Evolutionary conservation across 2,888 invertebrate genomes (phyloP).

Genomic region (Aelia acuminata): DNA sequence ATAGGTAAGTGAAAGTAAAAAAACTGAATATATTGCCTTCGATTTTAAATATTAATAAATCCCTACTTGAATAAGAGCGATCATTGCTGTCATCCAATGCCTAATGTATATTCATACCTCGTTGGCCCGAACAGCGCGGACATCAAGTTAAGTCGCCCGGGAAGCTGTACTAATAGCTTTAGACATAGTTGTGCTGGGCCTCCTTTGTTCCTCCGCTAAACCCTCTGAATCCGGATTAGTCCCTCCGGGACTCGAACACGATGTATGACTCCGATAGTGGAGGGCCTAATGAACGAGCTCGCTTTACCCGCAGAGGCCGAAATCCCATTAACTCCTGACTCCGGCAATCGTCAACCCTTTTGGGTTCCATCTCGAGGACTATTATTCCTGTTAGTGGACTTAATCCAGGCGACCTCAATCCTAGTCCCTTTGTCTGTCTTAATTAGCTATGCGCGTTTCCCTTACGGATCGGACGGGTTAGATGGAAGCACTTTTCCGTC

Average conservation of each 20-base stretch:
- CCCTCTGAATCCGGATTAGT: not conserved
- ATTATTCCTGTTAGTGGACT: constrained; percentile 20
- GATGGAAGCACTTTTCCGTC: not conserved
- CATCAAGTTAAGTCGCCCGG: not conserved
- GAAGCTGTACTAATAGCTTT: not conserved
- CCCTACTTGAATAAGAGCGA: too few species aligned
- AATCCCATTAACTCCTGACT: constrained; percentile 26
- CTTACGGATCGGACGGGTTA: not conserved
- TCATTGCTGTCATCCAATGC: too few species aligned
- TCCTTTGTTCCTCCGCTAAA: not conserved
- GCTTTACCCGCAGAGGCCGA: not conserved
- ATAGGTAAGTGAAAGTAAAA: too few species aligned
- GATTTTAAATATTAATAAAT: too few species aligned
- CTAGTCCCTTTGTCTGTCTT: not conserved
- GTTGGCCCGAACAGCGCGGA: not conserved
- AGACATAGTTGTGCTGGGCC: not conserved
- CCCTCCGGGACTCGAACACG: not conserved
- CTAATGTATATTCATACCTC: too few species aligned
- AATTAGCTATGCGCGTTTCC: not conserved
- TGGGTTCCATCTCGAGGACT: constrained; percentile 2
- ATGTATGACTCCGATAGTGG: constrained; percentile 9
- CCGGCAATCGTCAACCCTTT: constrained; percentile 35
- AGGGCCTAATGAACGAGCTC: not conserved
- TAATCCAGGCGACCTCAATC: not conserved
- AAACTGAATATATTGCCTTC: too few species aligned